Evolutionary conservation across 2,113 vertebrate species (phyloP).

Genomic region (Sylvilagus bachmani): DNA sequence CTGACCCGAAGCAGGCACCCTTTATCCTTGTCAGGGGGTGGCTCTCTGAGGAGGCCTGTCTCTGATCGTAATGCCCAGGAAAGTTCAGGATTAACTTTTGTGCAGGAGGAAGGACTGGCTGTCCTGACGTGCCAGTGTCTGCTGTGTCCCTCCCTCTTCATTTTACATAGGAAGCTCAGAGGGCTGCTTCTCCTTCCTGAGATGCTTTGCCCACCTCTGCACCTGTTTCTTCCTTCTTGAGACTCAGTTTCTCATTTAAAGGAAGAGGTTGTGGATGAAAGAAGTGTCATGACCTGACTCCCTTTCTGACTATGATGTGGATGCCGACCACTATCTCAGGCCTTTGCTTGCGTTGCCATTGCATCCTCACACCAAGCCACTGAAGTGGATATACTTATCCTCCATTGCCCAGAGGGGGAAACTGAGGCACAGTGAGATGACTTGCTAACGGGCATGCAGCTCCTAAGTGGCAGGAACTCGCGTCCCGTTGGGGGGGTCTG

Average conservation of each 20-base stretch:
- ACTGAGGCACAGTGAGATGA: not conserved
- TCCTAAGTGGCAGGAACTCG: not conserved
- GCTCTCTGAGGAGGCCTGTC: not conserved
- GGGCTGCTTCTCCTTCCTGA: not conserved
- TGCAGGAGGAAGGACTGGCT: not conserved
- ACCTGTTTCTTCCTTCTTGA: not conserved
- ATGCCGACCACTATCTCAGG: not conserved
- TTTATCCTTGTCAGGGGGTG: not conserved
- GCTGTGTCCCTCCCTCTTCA: not conserved
- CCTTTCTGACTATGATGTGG: not conserved
- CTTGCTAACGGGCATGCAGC: not conserved
- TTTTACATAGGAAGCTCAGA: not conserved
- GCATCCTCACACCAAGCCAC: not conserved
- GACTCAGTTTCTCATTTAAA: constrained; percentile 3
- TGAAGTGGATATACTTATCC: not conserved
- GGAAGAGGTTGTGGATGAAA: not conserved
- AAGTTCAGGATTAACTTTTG: constrained; percentile 45
- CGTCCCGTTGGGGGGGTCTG: not conserved
- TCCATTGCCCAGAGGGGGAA: not conserved
- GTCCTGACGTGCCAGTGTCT: rapidly evolving
- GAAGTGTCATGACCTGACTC: not conserved
- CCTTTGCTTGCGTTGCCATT: not conserved
- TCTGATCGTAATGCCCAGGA: not conserved
- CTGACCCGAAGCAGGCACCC: constrained; percentile 22
- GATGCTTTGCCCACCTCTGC: not conserved